phyloP scores from a whole-genome alignment of 2,113 vertebrate species.

The Nothobranchius kuhntae region DNA sequence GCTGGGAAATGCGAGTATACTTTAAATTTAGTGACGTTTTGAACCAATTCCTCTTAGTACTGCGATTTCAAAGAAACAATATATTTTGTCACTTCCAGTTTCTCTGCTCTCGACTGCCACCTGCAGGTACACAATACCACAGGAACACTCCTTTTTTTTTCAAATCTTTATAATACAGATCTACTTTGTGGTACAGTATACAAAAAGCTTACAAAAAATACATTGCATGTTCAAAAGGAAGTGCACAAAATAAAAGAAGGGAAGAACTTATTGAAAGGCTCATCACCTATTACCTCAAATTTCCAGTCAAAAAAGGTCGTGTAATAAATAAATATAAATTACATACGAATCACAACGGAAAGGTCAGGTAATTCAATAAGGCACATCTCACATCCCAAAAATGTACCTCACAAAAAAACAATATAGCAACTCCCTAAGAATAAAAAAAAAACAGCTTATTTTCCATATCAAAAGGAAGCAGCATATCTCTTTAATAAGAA shows the following conservation, averaged over 20 bases:
- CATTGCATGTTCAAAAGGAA: conserved; percentile 73
- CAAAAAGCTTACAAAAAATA: conserved; percentile 65
- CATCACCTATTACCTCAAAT: conserved; percentile 68
- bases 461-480: conserved; percentile 63
- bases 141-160: not conserved
- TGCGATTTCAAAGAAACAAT: not conserved
- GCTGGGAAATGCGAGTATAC: too few relatives aligned
- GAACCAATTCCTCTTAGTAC: not conserved
- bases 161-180: conserved; percentile 61
- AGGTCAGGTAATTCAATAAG: conserved; percentile 75
- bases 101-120: conserved; percentile 22
- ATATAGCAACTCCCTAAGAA: conserved; percentile 69
- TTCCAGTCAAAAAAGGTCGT: conserved; percentile 67
- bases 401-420: conserved; percentile 67
- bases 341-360: conserved; percentile 70
- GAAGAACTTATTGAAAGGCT: conserved; percentile 53
- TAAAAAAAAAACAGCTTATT: conserved; percentile 69
- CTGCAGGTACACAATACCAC: conserved; percentile 17
- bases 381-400: conserved; percentile 74
- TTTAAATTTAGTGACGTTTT: not conserved
- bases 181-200: conserved; percentile 74
- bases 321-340: conserved; percentile 86
- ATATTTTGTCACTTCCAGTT: not conserved
- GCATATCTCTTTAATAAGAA: conserved; percentile 58
- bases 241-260: conserved; percentile 73